Conservation (phyloP, 2,797 vertebrate genomes). For the Myotis findleyi region DNA sequence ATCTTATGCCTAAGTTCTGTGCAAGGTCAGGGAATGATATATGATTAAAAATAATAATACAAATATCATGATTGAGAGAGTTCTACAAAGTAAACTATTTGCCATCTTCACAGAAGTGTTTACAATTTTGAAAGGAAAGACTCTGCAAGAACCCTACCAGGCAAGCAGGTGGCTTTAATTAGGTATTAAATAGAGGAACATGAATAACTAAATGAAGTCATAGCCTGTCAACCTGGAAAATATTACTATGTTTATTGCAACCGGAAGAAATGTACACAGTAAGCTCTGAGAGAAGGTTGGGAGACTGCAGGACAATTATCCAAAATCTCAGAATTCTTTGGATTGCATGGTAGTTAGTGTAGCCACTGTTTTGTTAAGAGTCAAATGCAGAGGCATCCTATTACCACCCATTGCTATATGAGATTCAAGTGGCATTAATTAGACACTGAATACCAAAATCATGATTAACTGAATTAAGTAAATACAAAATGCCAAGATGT, state of each 20-base stretch:
- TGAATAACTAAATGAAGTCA: neutral
- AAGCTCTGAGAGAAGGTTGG: neutral
- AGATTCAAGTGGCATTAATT: conserved; percentile 77
- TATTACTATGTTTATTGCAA: conserved; percentile 13
- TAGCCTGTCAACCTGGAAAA: conserved; percentile 3
- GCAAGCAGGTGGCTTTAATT: neutral
- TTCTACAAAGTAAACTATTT: conserved; percentile 49
- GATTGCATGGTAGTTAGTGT: neutral
- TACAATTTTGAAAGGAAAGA: neutral
- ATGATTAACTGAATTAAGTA: conserved; percentile 82
- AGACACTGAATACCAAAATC: conserved; percentile 74
- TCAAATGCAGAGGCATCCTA: neutral
- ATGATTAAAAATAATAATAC: conserved; percentile 12
- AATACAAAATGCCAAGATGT: conserved; percentile 69
- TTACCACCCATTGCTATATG: neutral
- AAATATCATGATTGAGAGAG: neutral
- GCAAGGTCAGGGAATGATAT: neutral
- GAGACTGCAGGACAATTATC: neutral
- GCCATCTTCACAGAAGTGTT: neutral
- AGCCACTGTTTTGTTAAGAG: neutral
- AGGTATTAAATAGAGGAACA: neutral
- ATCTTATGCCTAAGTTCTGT: neutral
- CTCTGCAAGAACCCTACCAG: neutral
- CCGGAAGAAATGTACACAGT: neutral
- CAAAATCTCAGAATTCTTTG: neutral